Evolutionary conservation across 1,140 invertebrate genomes (phyloP), one percentile per base, ranked within the genome.

Genomic region (Drosophila carrolli): DNA sequence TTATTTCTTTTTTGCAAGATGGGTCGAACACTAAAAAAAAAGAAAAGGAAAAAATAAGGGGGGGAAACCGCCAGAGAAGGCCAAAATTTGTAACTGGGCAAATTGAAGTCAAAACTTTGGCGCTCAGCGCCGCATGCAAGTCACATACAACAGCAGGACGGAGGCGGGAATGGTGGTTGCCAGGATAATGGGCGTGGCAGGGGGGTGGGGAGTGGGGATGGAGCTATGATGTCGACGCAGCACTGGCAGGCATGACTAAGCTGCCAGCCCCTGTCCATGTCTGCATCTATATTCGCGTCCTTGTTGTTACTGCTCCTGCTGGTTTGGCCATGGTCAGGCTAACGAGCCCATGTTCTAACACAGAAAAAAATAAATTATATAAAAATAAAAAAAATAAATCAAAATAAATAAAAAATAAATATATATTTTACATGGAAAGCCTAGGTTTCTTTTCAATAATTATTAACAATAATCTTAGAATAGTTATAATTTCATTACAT

Each of bases 51-150:
- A 32, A 41, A 35, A 35, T 37, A 19, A 16, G 37, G 8, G 3
- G 47, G 10, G 54, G 70, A 71, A 71, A 58, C 51, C 66, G 65
- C 51, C 43, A 48, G 68, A 66, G 61, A 67, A 66, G 65, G 71
- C 65, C 66, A 58, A 84, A 82, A 73, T 85, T 80, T 68, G 81
- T 81, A 82, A 78, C 83, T 78, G 75, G 82, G 63, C 74, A 85
- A 85, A 86, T 85, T 81, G 68, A 86, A 86, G 82, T 85, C 83
- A 78, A 85, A 85, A 85, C 47, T 88, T 85, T 85, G 83, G 75
- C 70, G 78, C 54, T 68, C 60, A 78, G 44, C 79, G 70, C 75
- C 74, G 75, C 83, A 85, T 85, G 82, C 82, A 88, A 71, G 82
- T 85, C 82, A 85, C 82, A 85, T 85, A 88, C 82, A 71, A 37